phyloP scores from a whole-genome alignment of 1,140 invertebrate species.

The Varroa destructor region DNA sequence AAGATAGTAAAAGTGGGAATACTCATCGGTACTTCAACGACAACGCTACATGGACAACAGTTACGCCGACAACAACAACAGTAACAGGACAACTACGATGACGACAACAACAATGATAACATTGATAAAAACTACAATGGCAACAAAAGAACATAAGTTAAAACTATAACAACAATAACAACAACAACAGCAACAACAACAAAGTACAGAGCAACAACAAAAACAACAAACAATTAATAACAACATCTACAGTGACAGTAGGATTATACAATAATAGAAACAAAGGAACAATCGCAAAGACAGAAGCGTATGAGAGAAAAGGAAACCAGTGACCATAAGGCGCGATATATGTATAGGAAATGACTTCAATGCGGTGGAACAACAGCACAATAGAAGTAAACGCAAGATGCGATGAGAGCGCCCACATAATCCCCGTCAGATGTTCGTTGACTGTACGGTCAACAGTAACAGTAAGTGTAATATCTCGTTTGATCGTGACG shows the following conservation, averaged over 20 bases:
- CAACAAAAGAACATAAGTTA: not conserved
- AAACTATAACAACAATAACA: not conserved
- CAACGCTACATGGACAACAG: conserved; percentile 15
- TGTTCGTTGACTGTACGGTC: too few species aligned
- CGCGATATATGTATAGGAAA: conserved; percentile 13
- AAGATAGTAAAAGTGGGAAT: too few species aligned
- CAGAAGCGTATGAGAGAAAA: not conserved
- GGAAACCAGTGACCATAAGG: not conserved
- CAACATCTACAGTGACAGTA: too few species aligned
- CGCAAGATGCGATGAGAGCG: too few species aligned
- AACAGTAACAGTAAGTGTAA: too few species aligned
- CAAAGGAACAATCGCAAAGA: not conserved
- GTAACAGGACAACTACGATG: not conserved
- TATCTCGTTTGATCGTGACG: too few species aligned
- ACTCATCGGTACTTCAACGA: too few species aligned
- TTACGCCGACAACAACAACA: not conserved
- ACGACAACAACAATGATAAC: not conserved
- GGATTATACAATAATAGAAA: not conserved
- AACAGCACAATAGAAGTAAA: too few species aligned
- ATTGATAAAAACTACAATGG: not conserved
- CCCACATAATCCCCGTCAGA: too few species aligned
- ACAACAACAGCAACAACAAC: conserved; percentile 1
- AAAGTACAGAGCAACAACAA: not conserved
- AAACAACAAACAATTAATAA: not conserved
- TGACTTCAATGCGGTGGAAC: too few species aligned